Conservation (phyloP, 2,888 invertebrate species). For the Octonoba sinensis region DNA sequence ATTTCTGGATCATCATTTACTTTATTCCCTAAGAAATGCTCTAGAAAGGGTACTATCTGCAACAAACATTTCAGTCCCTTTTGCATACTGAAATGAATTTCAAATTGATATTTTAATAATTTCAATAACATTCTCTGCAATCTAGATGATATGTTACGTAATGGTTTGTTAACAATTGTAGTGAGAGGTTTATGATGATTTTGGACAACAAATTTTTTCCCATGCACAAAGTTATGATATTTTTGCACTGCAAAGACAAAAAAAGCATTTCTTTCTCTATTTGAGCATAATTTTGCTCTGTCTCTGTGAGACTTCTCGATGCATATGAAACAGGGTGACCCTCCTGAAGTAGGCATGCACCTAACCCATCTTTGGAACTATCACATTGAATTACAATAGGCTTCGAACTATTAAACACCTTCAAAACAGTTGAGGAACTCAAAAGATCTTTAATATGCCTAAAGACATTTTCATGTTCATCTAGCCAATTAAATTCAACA, state of each 20-base stretch:
- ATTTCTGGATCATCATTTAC: slow-evolving; percentile 4
- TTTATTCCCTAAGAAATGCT: slow-evolving; percentile 14
- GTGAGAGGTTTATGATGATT: slow-evolving; percentile 17
- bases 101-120: too few species aligned
- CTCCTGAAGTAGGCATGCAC: slow-evolving; percentile 7
- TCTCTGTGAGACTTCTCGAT: slow-evolving; percentile 13
- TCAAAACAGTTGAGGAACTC: too few species aligned
- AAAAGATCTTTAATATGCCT: not conserved
- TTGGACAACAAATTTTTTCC: not conserved
- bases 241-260: not conserved
- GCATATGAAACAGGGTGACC: slow-evolving; percentile 19
- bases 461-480: slow-evolving; percentile 1
- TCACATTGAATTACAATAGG: too few species aligned
- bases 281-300: slow-evolving; percentile 15
- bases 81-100: not conserved
- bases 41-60: slow-evolving; percentile 25
- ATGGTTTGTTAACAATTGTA: slow-evolving; percentile 20
- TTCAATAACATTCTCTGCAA: slow-evolving; percentile 18
- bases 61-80: slow-evolving; percentile 19
- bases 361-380: too few species aligned
- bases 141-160: slow-evolving; percentile 8
- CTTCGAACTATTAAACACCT: too few species aligned
- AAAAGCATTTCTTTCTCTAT: slow-evolving; percentile 25
- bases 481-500: slow-evolving; percentile 9
- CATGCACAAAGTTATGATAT: too few species aligned